Percentiles rank a stretch among this genome's conserved stretches.
Evolutionary conservation across 2,113 vertebrate genomes (phyloP).

Genomic region (pig (Sus scrofa)): DNA sequence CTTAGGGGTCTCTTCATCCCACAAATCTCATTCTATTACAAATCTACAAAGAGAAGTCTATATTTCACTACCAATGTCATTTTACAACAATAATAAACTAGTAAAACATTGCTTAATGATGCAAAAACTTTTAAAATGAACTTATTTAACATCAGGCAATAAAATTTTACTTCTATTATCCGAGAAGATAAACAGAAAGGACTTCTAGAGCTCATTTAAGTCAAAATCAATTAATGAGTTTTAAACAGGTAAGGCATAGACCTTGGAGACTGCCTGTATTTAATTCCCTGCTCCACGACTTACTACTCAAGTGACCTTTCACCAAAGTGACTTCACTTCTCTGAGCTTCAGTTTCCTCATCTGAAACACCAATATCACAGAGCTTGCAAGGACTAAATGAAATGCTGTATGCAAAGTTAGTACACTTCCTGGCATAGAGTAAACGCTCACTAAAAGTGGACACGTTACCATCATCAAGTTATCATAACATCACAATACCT

Average conservation of each 20-base stretch:
- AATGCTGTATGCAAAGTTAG: neutral
- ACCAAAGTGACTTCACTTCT: neutral
- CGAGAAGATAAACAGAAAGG: constrained; percentile 7
- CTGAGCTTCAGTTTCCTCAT: neutral
- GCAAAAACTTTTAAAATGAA: constrained; percentile 14
- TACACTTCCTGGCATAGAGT: neutral
- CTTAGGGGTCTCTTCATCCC: neutral
- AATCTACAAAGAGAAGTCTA: neutral
- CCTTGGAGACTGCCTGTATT: neutral
- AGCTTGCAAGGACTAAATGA: constrained; percentile 4
- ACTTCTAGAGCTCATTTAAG: neutral
- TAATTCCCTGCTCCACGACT: neutral
- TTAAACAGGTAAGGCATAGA: neutral
- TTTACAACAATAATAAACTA: neutral
- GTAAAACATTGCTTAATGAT: constrained; percentile 1
- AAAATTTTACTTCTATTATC: constrained; percentile 19
- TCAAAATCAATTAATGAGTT: constrained; percentile 18
- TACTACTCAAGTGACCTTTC: neutral
- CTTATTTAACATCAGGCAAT: neutral
- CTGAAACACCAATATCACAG: constrained; percentile 1
- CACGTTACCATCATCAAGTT: neutral
- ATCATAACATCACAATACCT: neutral
- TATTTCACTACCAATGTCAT: neutral
- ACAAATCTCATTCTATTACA: neutral
- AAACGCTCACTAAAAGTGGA: constrained; percentile 6